phyloP scores from a whole-genome alignment of 2,797 vertebrate genomes.

The Chelmon rostratus region DNA sequence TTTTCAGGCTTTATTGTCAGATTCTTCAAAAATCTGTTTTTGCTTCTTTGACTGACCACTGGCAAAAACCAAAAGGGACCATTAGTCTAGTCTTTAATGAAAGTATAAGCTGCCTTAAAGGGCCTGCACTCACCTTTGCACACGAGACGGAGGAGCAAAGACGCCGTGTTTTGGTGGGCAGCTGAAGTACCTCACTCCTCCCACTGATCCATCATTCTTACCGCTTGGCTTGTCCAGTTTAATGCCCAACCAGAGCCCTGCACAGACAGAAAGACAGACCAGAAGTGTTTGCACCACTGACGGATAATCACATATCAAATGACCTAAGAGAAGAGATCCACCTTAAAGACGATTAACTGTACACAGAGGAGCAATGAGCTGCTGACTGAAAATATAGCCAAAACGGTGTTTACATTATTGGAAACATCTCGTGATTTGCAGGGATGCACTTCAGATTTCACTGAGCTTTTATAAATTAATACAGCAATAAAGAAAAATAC shows the following conservation, averaged over 20 bases:
- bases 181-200: conserved; percentile 94
- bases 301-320: not conserved
- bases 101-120: not conserved
- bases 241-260: conserved; percentile 95
- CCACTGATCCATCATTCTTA: conserved; percentile 96
- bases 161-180: conserved; percentile 94
- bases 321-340: not conserved
- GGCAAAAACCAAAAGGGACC: not conserved
- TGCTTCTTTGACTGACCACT: not conserved
- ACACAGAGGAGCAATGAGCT: conserved; percentile 1
- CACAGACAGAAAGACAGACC: conserved; percentile 25
- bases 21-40: conserved; percentile 41
- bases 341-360: not conserved
- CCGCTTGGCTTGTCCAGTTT: conserved; percentile 96
- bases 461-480: not conserved
- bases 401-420: not conserved
- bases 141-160: conserved; percentile 95
- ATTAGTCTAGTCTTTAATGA: conserved; percentile 15
- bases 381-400: not conserved
- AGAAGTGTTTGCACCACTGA: not conserved
- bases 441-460: not conserved
- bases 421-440: not conserved
- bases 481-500: too few relatives aligned
- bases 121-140: conserved; percentile 90
- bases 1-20: conserved; percentile 14